These are phyloP conservation scores for Iguana delicatissima DNA, from an alignment of 2,797 vertebrate genomes.

Conservation along the genomic window DNA sequence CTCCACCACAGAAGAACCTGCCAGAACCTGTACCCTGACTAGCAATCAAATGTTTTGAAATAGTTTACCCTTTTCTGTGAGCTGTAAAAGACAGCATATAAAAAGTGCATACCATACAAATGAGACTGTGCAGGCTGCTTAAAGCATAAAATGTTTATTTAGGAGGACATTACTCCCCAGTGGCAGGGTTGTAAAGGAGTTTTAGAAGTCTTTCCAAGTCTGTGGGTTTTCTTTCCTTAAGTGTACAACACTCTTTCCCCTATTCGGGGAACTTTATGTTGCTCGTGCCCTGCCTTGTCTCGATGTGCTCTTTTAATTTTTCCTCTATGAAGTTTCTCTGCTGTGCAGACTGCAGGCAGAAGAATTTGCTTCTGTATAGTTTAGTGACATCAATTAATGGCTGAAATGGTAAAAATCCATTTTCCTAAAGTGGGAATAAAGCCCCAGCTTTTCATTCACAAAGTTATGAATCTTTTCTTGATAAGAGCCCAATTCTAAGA, in stretches of 20 bases:
- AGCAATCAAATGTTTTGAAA: not conserved
- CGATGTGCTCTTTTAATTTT: not conserved
- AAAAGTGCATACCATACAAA: slow-evolving; percentile 20
- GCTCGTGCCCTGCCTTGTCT: not conserved
- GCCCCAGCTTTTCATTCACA: not conserved
- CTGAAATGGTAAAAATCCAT: not conserved
- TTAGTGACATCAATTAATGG: slow-evolving; percentile 1
- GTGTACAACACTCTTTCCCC: not conserved
- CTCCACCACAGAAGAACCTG: not conserved
- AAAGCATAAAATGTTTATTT: slow-evolving; percentile 23
- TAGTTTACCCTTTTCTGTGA: not conserved
- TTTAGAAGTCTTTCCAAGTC: slow-evolving; percentile 5
- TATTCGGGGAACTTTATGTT: slow-evolving; percentile 2
- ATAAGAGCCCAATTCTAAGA: not conserved
- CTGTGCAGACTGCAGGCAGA: not conserved
- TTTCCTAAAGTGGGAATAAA: slow-evolving; percentile 6
- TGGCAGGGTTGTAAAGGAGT: slow-evolving; percentile 7
- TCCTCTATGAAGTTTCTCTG: not conserved
- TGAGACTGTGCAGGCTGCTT: slow-evolving; percentile 15
- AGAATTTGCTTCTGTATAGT: not conserved
- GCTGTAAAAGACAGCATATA: slow-evolving; percentile 7
- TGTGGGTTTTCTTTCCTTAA: not conserved
- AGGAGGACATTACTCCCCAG: slow-evolving; percentile 15
- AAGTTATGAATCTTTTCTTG: slow-evolving; percentile 24
- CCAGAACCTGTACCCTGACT: not conserved